phyloP scores from a whole-genome alignment of 2,113 vertebrate species.

The Lagopus muta region DNA sequence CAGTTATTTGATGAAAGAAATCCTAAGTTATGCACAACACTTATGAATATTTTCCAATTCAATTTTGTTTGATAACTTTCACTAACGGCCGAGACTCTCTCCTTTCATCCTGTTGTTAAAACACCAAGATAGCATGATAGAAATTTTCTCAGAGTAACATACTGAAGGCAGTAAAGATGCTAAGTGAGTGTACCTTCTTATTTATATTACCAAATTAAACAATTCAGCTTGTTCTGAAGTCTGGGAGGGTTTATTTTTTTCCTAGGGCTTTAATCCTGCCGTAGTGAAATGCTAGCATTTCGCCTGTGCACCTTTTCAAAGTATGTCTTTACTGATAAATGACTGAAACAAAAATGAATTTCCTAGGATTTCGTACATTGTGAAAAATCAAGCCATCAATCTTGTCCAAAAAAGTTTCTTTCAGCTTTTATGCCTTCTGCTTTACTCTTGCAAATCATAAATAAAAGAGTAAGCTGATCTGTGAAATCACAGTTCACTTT shows the following conservation, averaged over 20 bases:
- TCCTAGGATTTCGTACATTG: background rate
- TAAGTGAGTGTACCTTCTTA: background rate
- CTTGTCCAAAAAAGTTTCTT: background rate
- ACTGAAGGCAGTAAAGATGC: background rate
- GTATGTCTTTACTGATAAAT: background rate
- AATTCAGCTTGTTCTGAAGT: background rate
- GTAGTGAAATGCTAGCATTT: background rate
- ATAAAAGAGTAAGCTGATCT: background rate
- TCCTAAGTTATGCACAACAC: background rate
- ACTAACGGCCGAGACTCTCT: slow-evolving; percentile 3
- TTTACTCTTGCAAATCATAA: background rate
- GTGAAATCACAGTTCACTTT: background rate
- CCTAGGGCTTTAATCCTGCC: background rate
- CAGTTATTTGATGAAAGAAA: slow-evolving; percentile 40
- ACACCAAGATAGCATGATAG: background rate
- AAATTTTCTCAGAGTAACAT: background rate
- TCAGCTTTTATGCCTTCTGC: background rate
- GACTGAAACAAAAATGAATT: background rate
- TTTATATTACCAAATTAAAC: background rate
- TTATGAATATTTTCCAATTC: slow-evolving; percentile 42
- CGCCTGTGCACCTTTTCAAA: background rate
- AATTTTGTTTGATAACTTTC: slow-evolving; percentile 33
- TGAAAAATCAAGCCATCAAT: background rate
- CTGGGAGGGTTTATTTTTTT: background rate
- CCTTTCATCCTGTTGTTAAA: slow-evolving; percentile 26